Base-by-base conservation (phyloP, 2,888 invertebrate genomes). In the Macrosoma leucophasiata region DNA sequence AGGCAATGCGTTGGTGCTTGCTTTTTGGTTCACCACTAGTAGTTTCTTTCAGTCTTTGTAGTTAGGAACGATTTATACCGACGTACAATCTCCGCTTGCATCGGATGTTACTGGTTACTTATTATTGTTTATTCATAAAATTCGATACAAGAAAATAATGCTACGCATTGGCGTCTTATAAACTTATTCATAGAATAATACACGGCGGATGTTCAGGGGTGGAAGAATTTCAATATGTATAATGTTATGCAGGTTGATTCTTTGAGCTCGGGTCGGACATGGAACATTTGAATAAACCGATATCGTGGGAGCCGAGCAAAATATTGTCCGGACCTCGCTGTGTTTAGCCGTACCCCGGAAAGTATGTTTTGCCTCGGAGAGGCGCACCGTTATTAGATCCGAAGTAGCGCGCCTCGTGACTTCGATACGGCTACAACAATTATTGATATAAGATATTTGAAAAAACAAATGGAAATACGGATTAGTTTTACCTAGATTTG, bases 201-300 rank as follows among this genome's bases (percentile, higher is more conserved):
- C 68, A 71, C 64, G 56, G 56, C 62, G 57, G 58, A 66, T 71
- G 64, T 70, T 70, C 62, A 60, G 65, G 63, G 63, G 66, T 61
- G 65, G 67, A 76, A 73, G 74, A 78, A 77, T 81, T 79, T 79
- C 77, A 79, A 81, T 81, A 81, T 78, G 72, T 79, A 75, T 79
- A 77, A 78, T 75, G 71, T 75, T 74, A 82, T 81, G 75, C 79
- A 75, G 78, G 77, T 77, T 79, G 77, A 78, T 79, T 78, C 79
- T 78, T 77, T 73, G 78, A 76, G 78, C 68, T 52, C 62, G 78
- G 79, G 73, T 76, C 73, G 69, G 73, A 74, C 76, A 75, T 50
- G 61, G 55, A 70, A 65, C 70, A 82, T 82, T 79, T 82, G 79
- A 81, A 82, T 82, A 82, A 79, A 81, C 77, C 74, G 77, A 81